phyloP scores from a whole-genome alignment of 2,797 vertebrate genomes.

The Sarcophilus harrisii region DNA sequence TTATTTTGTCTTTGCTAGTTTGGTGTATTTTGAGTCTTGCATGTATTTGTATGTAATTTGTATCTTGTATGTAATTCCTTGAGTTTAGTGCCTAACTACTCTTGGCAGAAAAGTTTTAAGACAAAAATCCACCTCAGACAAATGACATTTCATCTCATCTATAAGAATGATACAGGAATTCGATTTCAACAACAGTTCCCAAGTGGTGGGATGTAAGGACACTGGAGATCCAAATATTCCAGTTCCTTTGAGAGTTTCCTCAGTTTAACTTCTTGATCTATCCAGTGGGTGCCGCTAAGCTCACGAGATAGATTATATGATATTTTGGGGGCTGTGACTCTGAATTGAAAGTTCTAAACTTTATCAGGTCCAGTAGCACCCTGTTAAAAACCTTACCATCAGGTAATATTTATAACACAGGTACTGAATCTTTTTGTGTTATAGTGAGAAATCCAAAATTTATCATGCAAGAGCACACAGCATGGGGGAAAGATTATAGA shows the following conservation, averaged over 20 bases:
- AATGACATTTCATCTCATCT: neutral
- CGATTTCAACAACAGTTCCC: neutral
- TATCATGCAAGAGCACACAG: neutral
- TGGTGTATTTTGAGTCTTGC: neutral
- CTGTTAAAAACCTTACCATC: neutral
- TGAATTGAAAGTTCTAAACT: neutral
- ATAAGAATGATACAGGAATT: neutral
- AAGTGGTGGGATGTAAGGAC: neutral
- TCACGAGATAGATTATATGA: neutral
- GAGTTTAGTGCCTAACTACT: neutral
- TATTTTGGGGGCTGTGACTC: neutral
- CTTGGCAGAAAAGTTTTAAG: neutral
- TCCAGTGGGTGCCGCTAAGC: neutral
- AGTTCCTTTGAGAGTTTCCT: neutral
- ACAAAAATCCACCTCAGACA: neutral
- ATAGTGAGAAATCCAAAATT: neutral
- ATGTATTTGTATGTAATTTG: too few relatives aligned
- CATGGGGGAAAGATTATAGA: neutral
- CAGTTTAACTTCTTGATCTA: neutral
- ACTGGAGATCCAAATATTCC: neutral
- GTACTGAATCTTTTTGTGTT: neutral
- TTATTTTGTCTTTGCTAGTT: neutral
- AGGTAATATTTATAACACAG: neutral
- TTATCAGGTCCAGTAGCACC: neutral
- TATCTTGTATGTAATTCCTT: too few relatives aligned